These are phyloP conservation scores for Eurytoma californica DNA, from an alignment of 2,888 invertebrate species.

Conservation along the genomic window DNA sequence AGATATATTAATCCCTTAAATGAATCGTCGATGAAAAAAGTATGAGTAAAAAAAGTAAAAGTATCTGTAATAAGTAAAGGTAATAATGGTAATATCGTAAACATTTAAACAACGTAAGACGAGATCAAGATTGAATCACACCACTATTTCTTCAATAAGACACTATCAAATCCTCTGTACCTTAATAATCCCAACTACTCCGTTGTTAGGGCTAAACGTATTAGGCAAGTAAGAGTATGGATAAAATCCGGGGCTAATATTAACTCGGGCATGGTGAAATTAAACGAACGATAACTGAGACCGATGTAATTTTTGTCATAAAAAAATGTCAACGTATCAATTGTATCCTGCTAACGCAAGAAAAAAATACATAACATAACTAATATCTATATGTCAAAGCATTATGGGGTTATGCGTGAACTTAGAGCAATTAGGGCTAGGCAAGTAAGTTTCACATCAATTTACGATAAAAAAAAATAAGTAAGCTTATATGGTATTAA, in stretches of 20 bases:
- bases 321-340: conserved; percentile 33
- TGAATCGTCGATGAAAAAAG: too few species aligned
- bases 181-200: conserved; percentile 15
- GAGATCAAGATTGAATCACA: conserved; percentile 29
- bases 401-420: conserved; percentile 45
- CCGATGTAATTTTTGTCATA: too few species aligned
- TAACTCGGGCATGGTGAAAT: conserved; percentile 22
- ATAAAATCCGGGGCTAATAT: conserved; percentile 24
- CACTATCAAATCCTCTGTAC: neutral
- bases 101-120: conserved; percentile 9
- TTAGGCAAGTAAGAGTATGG: conserved; percentile 16
- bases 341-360: conserved; percentile 23
- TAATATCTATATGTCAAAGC: conserved; percentile 40
- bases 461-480: conserved; percentile 31
- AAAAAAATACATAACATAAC: neutral
- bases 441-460: conserved; percentile 36
- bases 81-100: neutral
- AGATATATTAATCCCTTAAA: neutral
- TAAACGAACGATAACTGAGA: neutral
- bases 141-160: conserved; percentile 6
- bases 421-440: conserved; percentile 42
- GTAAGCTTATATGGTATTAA: conserved; percentile 12
- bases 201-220: conserved; percentile 40
- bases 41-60: too few species aligned
- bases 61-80: too few species aligned